phyloP scores from a whole-genome alignment of 1,140 invertebrate species.

The Orussus abietinus region DNA sequence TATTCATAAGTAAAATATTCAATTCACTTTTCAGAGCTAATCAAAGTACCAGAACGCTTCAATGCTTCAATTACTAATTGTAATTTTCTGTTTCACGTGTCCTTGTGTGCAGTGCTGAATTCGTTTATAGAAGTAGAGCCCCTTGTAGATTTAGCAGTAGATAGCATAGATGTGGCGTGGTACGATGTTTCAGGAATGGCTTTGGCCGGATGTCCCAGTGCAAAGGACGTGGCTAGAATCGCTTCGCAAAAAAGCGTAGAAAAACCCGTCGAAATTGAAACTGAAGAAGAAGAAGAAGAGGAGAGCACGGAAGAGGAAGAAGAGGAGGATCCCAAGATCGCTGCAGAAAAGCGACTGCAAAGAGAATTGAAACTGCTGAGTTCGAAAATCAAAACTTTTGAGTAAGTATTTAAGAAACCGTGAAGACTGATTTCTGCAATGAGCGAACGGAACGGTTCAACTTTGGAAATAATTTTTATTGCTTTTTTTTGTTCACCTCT shows the following conservation, averaged over 20 bases:
- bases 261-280: slow-evolving; percentile 26
- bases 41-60: no score
- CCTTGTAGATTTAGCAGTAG: slow-evolving; percentile 38
- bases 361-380: slow-evolving; percentile 72
- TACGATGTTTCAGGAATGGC: slow-evolving; percentile 53
- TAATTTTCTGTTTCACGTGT: no score
- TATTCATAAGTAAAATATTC: no score
- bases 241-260: slow-evolving; percentile 50
- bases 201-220: slow-evolving; percentile 50
- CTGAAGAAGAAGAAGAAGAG: slow-evolving; percentile 58
- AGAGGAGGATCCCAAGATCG: slow-evolving; percentile 59
- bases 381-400: slow-evolving; percentile 73
- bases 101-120: no score
- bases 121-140: slow-evolving; percentile 23
- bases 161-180: slow-evolving; percentile 36
- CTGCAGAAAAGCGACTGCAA: slow-evolving; percentile 55
- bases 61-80: no score
- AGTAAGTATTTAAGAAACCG: slow-evolving; percentile 39
- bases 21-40: no score
- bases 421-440: no score
- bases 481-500: no score
- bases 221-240: slow-evolving; percentile 48
- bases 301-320: slow-evolving; percentile 64
- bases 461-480: no score
- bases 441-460: no score